Evolutionary conservation across 2,113 vertebrate genomes (phyloP).

Genomic region (Stigmatopora argus): DNA sequence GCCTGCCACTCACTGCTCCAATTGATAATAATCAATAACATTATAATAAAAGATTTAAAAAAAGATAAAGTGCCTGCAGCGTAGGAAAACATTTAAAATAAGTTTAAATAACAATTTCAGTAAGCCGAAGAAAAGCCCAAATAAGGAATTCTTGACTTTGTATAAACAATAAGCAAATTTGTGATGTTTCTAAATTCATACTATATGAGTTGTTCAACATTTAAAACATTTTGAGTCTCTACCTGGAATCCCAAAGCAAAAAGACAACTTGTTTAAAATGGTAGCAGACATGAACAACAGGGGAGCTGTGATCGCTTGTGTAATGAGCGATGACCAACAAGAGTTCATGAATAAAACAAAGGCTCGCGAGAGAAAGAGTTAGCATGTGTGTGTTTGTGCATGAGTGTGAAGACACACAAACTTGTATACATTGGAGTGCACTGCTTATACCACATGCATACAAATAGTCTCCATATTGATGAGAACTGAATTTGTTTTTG

Average conservation of each 20-base stretch:
- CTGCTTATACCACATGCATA: slow-evolving; percentile 18
- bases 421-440: slow-evolving; percentile 14
- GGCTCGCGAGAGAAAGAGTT: slow-evolving; percentile 1
- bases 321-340: slow-evolving; percentile 40
- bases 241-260: slow-evolving; percentile 9
- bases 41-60: too few relatives aligned
- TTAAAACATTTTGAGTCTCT: background rate
- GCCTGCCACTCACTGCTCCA: background rate
- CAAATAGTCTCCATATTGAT: slow-evolving; percentile 37
- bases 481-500: slow-evolving; percentile 8
- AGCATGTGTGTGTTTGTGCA: background rate
- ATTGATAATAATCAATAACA: background rate
- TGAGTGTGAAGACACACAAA: slow-evolving; percentile 15
- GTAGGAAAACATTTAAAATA: background rate
- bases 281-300: slow-evolving; percentile 22
- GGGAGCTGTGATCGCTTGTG: slow-evolving; percentile 23
- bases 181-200: background rate
- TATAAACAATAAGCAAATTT: background rate
- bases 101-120: background rate
- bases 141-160: too few relatives aligned
- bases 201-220: background rate
- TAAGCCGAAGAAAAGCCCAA: background rate
- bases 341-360: slow-evolving; percentile 46
- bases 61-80: background rate
- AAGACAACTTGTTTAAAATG: slow-evolving; percentile 23